Evolutionary conservation across 2,888 invertebrate species (phyloP).

Genomic region (Heteropelma amictum): DNA sequence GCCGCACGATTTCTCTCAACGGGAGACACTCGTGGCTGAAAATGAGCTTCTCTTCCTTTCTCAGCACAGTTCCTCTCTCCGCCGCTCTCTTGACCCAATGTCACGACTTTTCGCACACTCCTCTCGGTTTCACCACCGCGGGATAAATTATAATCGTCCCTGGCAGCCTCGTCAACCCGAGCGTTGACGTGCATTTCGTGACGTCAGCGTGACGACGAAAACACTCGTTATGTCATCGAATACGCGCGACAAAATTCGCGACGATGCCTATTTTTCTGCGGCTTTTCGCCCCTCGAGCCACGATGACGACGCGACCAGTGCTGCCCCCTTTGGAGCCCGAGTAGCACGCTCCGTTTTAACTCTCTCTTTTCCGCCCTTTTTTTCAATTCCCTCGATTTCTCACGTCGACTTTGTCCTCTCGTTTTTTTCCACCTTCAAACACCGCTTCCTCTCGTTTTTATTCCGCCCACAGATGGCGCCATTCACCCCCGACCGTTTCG

Average conservation of each 20-base stretch:
- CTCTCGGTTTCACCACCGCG: neutral
- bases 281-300: neutral
- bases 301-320: constrained; percentile 29
- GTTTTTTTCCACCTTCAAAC: too few species aligned
- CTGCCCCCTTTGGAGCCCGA: constrained; percentile 46
- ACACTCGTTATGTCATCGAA: neutral
- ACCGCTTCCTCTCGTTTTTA: too few species aligned
- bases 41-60: too few species aligned
- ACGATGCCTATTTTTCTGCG: too few species aligned
- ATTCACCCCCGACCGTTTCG: too few species aligned
- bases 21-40: neutral
- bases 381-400: neutral
- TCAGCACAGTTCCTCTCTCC: neutral
- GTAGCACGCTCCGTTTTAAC: constrained; percentile 4
- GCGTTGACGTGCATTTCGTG: neutral
- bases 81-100: constrained; percentile 21
- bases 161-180: neutral
- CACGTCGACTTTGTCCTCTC: too few species aligned
- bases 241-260: too few species aligned
- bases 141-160: neutral
- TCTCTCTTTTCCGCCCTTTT: neutral
- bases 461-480: too few species aligned
- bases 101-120: too few species aligned
- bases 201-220: neutral
- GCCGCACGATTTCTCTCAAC: constrained; percentile 14